A percentile compares a stretch with the other conserved stretches of the same genome.
phyloP scores from a whole-genome alignment of 2,797 vertebrate species.

The Pelodytes ibericus region DNA sequence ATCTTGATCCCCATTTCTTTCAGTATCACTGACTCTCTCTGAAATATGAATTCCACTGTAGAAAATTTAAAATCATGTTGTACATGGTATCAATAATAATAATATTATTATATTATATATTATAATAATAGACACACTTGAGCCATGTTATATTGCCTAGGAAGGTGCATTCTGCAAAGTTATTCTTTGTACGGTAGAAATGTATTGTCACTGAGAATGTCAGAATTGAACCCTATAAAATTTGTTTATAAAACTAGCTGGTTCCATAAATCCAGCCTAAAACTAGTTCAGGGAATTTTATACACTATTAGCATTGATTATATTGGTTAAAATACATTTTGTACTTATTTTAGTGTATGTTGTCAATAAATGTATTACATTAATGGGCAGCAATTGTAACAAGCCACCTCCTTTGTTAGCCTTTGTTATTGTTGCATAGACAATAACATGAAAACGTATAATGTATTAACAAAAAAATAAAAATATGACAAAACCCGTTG shows the following conservation, averaged over 20 bases:
- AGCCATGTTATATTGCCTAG: no score
- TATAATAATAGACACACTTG: no score
- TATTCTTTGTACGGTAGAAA: neutral
- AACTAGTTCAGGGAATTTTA: neutral
- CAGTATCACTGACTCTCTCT: no score
- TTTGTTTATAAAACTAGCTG: neutral
- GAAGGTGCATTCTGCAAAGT: neutral
- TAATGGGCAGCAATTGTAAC: neutral
- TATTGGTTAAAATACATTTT: no score
- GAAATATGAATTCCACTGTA: no score
- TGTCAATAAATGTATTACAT: neutral
- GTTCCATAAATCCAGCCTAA: neutral
- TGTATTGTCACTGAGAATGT: neutral
- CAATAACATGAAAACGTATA: neutral
- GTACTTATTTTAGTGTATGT: no score
- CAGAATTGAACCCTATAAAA: neutral
- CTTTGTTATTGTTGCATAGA: no score
- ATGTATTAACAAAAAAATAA: neutral
- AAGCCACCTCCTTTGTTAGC: neutral
- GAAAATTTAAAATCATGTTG: no score
- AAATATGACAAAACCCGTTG: slow-evolving; percentile 2
- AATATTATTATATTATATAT: no score
- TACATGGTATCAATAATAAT: no score
- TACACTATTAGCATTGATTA: no score
- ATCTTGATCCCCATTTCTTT: no score